These are phyloP conservation scores for Melieria omissa DNA, from an alignment of 2,888 invertebrate genomes.

Conservation along the genomic window DNA sequence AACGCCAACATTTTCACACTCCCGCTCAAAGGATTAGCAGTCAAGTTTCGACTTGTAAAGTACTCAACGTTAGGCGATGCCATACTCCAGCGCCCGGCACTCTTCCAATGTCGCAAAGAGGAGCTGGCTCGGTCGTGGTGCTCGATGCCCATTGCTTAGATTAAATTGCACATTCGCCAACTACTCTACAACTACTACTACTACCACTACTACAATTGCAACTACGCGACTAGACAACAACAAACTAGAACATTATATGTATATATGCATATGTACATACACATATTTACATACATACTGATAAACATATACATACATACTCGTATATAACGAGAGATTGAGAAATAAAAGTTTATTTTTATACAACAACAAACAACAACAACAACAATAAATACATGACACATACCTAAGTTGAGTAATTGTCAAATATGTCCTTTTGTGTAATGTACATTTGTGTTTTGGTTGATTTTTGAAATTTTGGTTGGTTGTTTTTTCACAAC, in stretches of 20 bases:
- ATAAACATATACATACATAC: slow-evolving; percentile 20
- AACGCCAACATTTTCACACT: too few relatives aligned
- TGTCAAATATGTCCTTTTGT: background rate
- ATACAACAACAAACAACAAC: background rate
- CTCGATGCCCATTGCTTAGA: too few relatives aligned
- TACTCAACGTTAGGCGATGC: too few relatives aligned
- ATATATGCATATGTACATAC: slow-evolving; percentile 8
- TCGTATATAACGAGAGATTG: background rate
- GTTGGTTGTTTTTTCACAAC: slow-evolving; percentile 25
- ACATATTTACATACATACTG: background rate
- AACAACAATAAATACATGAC: background rate
- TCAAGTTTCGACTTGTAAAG: too few relatives aligned
- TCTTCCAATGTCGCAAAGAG: too few relatives aligned
- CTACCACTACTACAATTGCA: background rate
- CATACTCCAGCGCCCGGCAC: too few relatives aligned
- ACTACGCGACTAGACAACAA: too few relatives aligned
- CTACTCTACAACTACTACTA: background rate
- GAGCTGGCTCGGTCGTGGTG: too few relatives aligned
- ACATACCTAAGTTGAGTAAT: too few relatives aligned
- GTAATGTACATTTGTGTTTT: slow-evolving; percentile 14
- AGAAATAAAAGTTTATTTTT: background rate
- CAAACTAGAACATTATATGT: background rate
- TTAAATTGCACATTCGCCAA: background rate
- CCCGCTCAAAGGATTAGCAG: too few relatives aligned
- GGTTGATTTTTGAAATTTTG: slow-evolving; percentile 21